These are phyloP conservation scores for Channallabes apus DNA, from an alignment of 2,797 vertebrate species.

Conservation along the genomic window DNA sequence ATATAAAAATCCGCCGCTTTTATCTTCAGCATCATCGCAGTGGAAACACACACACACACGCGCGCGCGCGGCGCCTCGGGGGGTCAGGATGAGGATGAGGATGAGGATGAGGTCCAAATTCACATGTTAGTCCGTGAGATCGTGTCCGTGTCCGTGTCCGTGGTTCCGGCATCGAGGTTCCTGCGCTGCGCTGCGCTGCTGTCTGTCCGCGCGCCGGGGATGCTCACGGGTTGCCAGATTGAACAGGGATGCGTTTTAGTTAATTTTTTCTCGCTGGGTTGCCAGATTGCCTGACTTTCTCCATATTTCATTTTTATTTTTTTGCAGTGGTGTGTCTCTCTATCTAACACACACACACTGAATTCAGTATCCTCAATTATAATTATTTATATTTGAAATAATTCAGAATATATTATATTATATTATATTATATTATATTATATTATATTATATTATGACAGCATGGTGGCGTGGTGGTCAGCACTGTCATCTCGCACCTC, in stretches of 20 bases:
- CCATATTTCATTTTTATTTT: no score
- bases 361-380: neutral
- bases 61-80: neutral
- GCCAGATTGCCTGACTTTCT: neutral
- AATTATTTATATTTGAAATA: neutral
- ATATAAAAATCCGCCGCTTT: neutral
- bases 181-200: constrained; percentile 8
- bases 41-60: neutral
- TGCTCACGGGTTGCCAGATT: constrained; percentile 23
- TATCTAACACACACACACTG: no score
- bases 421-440: no score
- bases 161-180: constrained; percentile 3
- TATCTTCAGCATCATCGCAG: neutral
- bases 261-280: neutral
- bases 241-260: no score
- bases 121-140: neutral
- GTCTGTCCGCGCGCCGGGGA: constrained; percentile 2
- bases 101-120: neutral
- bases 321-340: neutral
- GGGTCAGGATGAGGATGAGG: no score
- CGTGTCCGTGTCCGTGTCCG: constrained; percentile 1
- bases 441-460: no score
- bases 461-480: no score
- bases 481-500: no score
- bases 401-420: neutral